These are phyloP conservation scores for Lytechinus pictus DNA, from an alignment of 35 echinoderm and acorn worm species.

Conservation along the genomic window DNA sequence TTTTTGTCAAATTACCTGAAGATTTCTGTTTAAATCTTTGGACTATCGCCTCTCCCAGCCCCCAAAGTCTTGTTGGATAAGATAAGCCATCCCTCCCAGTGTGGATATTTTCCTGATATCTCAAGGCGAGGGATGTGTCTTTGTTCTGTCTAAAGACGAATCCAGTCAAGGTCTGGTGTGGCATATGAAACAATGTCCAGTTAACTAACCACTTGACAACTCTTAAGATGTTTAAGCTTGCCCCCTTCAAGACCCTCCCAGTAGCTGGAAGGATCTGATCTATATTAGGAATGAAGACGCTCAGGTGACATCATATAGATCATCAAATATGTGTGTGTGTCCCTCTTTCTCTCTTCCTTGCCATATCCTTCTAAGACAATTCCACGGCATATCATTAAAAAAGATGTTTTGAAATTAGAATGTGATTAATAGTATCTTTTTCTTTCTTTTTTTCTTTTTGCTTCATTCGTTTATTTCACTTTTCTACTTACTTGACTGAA, in stretches of 20 bases:
- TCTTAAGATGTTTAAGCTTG: constrained; percentile 7
- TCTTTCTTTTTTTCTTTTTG: too few relatives aligned
- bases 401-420: too few relatives aligned
- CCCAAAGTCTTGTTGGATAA: constrained; percentile 1
- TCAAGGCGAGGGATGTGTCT: not conserved
- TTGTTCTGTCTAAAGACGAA: not conserved
- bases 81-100: not conserved
- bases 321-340: not conserved
- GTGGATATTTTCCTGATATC: not conserved
- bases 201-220: not conserved
- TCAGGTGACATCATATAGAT: not conserved
- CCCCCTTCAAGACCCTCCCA: constrained; percentile 4
- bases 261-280: not conserved
- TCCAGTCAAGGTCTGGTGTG: not conserved
- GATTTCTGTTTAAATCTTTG: not conserved
- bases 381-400: not conserved
- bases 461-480: too few relatives aligned
- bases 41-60: not conserved
- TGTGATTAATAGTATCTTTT: too few relatives aligned
- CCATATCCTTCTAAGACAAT: not conserved
- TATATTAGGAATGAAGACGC: not conserved
- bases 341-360: not conserved
- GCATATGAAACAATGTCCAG: not conserved
- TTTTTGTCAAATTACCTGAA: not conserved
- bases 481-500: too few relatives aligned